phyloP scores from a whole-genome alignment of 2,888 invertebrate genomes.

The Plebejus argus region DNA sequence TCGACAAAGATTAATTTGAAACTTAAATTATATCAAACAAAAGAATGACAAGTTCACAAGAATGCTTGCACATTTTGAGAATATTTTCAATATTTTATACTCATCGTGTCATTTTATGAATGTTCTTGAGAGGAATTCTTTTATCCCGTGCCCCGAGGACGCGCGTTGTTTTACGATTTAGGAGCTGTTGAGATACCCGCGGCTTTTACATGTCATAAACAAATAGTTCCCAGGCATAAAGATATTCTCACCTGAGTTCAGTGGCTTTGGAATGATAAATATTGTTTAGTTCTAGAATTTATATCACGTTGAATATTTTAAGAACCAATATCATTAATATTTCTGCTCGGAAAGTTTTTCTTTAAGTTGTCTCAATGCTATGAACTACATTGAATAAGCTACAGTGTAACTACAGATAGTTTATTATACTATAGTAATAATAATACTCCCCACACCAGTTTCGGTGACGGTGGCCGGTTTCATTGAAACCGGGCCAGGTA shows the following conservation, averaged over 20 bases:
- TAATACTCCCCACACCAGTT: too few species aligned
- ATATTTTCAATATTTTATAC: conserved; percentile 9
- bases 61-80: background rate
- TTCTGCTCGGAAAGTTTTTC: too few species aligned
- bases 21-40: background rate
- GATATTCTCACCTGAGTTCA: conserved; percentile 6
- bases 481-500: too few species aligned
- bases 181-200: background rate
- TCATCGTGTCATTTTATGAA: background rate
- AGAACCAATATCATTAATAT: too few species aligned
- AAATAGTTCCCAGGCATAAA: background rate
- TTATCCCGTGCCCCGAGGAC: background rate
- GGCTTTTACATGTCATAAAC: conserved; percentile 12
- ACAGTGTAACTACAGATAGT: too few species aligned
- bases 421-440: too few species aligned
- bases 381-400: too few species aligned
- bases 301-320: background rate
- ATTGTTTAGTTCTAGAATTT: background rate
- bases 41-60: background rate
- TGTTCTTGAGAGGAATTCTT: conserved; percentile 13
- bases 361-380: too few species aligned
- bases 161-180: conserved; percentile 2
- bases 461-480: too few species aligned
- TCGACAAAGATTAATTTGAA: background rate
- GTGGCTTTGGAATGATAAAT: background rate